These are phyloP conservation scores for Rhodinocichla rosea DNA, from an alignment of 2,113 vertebrate species.

Conservation along the genomic window DNA sequence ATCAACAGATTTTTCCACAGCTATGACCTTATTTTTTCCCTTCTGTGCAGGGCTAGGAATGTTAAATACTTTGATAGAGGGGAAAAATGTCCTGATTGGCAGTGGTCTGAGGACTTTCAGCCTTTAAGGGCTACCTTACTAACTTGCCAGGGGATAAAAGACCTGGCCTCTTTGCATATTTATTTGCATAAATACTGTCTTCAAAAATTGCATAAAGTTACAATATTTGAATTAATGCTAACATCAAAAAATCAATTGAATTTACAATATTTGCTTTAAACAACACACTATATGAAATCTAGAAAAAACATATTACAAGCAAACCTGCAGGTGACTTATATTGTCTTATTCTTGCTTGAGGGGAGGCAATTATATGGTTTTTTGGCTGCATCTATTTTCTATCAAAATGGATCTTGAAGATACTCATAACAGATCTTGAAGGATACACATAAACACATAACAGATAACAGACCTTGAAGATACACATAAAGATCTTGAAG, in stretches of 20 bases:
- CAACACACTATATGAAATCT: neutral
- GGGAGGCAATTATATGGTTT: neutral
- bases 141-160: neutral
- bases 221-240: neutral
- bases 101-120: neutral
- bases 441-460: too few relatives aligned
- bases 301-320: neutral
- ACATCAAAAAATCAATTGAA: neutral
- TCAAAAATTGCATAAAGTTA: neutral
- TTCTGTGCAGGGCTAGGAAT: neutral
- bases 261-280: neutral
- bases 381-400: neutral
- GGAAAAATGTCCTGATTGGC: neutral
- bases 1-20: constrained; percentile 30
- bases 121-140: neutral
- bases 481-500: neutral
- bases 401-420: neutral
- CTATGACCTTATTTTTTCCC: constrained; percentile 28
- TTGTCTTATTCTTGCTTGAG: neutral
- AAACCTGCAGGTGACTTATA: neutral
- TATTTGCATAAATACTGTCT: constrained; percentile 49
- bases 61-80: neutral
- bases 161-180: neutral
- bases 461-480: neutral
- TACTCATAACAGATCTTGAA: neutral